A percentile compares a stretch with the other conserved stretches of the same genome.
Conservation (phyloP, 2,888 invertebrate genomes). For the Nephrotoma appendiculata region DNA sequence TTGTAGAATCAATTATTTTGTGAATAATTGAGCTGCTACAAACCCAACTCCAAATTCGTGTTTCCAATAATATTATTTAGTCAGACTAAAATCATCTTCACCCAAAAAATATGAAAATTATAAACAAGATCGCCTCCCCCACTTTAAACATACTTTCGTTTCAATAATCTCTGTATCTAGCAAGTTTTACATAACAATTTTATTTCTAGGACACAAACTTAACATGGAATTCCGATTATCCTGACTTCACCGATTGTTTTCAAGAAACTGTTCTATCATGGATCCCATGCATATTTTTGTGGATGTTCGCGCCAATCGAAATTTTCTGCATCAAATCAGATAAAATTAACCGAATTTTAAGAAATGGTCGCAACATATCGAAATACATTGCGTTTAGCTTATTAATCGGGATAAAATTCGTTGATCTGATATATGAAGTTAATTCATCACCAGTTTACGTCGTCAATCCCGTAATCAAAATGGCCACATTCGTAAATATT, state of each 20-base stretch:
- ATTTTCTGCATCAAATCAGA: slow-evolving; percentile 39
- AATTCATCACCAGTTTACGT: slow-evolving; percentile 14
- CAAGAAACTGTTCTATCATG: slow-evolving; percentile 56
- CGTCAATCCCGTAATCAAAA: slow-evolving; percentile 10
- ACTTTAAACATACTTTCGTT: no score
- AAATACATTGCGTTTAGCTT: slow-evolving; percentile 23
- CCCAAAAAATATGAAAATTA: no score
- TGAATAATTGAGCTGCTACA: no score
- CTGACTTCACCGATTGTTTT: slow-evolving; percentile 54
- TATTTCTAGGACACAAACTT: slow-evolving; percentile 16
- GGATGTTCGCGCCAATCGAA: slow-evolving; percentile 43
- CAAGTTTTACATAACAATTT: no score
- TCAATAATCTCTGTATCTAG: no score
- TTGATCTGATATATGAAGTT: slow-evolving; percentile 32
- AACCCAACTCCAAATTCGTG: no score
- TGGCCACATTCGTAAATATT: slow-evolving; percentile 14
- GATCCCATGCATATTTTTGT: slow-evolving; percentile 52
- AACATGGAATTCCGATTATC: slow-evolving; percentile 49
- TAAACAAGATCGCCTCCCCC: no score
- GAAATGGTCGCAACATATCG: slow-evolving; percentile 36
- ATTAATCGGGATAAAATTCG: slow-evolving; percentile 27
- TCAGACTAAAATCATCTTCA: no score
- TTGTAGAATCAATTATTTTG: no score
- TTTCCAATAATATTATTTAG: no score
- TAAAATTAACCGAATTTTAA: slow-evolving; percentile 40